These are phyloP conservation scores for Hydractinia symbiolongicarpus DNA, from an alignment of 30 jellyfish, hydroid and myxozoan genomes.

Conservation along the genomic window DNA sequence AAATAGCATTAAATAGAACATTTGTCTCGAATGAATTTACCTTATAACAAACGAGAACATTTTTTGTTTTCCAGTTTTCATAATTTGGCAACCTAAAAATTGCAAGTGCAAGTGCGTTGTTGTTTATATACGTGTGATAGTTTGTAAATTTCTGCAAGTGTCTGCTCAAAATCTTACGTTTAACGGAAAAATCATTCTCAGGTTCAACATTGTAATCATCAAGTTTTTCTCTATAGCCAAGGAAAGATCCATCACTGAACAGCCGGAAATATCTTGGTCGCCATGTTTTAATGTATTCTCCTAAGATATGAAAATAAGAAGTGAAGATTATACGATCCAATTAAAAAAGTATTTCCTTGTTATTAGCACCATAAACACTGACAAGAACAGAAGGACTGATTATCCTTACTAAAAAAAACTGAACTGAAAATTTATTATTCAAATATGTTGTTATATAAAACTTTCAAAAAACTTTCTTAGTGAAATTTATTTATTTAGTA, in stretches of 20 bases:
- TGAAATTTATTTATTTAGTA: too few relatives aligned
- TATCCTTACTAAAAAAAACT: too few relatives aligned
- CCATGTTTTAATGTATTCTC: slow-evolving; percentile 95
- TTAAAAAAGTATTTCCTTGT: too few relatives aligned
- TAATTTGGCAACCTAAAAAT: slow-evolving; percentile 67
- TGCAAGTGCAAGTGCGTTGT: too few relatives aligned
- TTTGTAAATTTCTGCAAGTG: background rate
- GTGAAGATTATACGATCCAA: too few relatives aligned
- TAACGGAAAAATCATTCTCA: slow-evolving; percentile 71
- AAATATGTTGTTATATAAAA: too few relatives aligned
- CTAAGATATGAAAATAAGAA: slow-evolving; percentile 17
- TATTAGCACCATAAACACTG: too few relatives aligned
- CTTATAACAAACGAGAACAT: slow-evolving; percentile 67
- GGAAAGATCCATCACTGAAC: slow-evolving; percentile 67
- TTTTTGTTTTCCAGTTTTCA: slow-evolving; percentile 71
- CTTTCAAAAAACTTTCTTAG: too few relatives aligned
- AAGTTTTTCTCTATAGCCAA: slow-evolving; percentile 85
- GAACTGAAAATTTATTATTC: too few relatives aligned
- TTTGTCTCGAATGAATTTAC: slow-evolving; percentile 2
- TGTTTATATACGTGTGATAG: background rate
- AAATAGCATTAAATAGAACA: background rate
- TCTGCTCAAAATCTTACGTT: slow-evolving; percentile 42
- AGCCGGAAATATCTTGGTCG: slow-evolving; percentile 86
- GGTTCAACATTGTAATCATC: slow-evolving; percentile 42
- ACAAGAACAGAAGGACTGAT: too few relatives aligned